phyloP scores from a whole-genome alignment of 2,113 vertebrate species.

The Cygnus buccinator region DNA sequence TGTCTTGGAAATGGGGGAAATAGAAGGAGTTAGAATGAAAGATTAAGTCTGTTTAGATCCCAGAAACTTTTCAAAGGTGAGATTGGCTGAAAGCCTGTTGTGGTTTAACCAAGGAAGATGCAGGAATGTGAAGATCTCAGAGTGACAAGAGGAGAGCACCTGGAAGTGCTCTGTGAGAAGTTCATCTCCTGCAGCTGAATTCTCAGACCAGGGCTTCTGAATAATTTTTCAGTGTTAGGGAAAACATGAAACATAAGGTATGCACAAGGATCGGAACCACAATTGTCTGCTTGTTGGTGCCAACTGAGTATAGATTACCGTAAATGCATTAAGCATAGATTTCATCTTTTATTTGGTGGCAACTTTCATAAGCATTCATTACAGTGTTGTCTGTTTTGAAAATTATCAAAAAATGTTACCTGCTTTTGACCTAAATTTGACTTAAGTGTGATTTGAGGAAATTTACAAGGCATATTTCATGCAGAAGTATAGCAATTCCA shows the following conservation, averaged over 20 bases:
- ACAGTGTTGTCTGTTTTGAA: background rate
- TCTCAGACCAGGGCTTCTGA: background rate
- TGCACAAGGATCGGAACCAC: background rate
- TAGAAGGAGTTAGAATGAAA: conserved; percentile 3
- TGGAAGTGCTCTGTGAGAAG: background rate
- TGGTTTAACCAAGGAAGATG: background rate
- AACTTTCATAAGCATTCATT: background rate
- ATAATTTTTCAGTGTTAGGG: background rate
- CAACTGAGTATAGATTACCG: background rate
- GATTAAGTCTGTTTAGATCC: background rate
- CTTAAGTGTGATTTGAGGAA: background rate
- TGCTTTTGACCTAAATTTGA: background rate
- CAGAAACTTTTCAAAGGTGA: conserved; percentile 7
- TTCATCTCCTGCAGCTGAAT: background rate
- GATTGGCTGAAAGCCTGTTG: background rate
- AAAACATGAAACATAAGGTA: background rate
- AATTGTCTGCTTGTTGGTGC: background rate
- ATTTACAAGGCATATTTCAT: background rate
- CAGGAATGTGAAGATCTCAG: background rate
- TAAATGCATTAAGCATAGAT: background rate
- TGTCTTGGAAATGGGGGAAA: background rate
- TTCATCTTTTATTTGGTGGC: background rate
- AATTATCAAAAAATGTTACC: background rate
- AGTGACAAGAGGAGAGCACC: background rate
- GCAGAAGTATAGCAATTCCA: background rate